Evolutionary conservation across 1,140 invertebrate genomes (phyloP), one percentile per base, ranked within the genome.

Genomic region (Rhyacophila brunnea): DNA sequence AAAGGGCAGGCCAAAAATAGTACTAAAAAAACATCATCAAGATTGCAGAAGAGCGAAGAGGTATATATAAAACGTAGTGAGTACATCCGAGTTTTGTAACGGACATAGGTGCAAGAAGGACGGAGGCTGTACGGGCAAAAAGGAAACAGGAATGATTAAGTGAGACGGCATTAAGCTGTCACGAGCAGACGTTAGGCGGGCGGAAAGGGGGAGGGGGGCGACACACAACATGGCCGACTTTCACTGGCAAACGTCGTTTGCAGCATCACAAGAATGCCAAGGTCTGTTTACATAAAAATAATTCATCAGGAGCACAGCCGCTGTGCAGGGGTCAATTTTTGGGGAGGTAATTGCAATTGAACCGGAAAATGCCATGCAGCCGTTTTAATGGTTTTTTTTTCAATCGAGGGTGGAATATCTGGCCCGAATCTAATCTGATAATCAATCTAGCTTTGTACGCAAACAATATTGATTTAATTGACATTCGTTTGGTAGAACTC

Each of bases 111-210:
- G 54, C 54, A 57, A 57, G 45, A 48, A 35, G 45, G 54, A 57
- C 46, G 55, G 45, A 55, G 42, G 53, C 38, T 34, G 42, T 10
- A 51, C 45, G 61, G 45, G 40, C 47, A 58, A 47, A 58, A 58
- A 62, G 48, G 60, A 62, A 62, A 58, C 60, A 53, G 60, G 54
- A 52, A 64, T 64, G 62, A 64, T 64, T 64, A 64, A 64, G 62
- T 64, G 62, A 60, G 62, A 60, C 62, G 58, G 52, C 52, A 51
- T 60, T 64, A 55, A 50, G 53, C 49, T 64, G 62, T 64, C 62
- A 64, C 47, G 38, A 35, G 52, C 62, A 64, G 57, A 59, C 61
- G 48, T 50, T 36, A 50, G 38, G 14, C 40, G 61, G 42, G 44
- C 20, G 36, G 45, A 35, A 28, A 44, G 23, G 42, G 42, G 19